Base-by-base conservation (phyloP, 92 coral and sea anemone species). In the Porites divaricata region DNA sequence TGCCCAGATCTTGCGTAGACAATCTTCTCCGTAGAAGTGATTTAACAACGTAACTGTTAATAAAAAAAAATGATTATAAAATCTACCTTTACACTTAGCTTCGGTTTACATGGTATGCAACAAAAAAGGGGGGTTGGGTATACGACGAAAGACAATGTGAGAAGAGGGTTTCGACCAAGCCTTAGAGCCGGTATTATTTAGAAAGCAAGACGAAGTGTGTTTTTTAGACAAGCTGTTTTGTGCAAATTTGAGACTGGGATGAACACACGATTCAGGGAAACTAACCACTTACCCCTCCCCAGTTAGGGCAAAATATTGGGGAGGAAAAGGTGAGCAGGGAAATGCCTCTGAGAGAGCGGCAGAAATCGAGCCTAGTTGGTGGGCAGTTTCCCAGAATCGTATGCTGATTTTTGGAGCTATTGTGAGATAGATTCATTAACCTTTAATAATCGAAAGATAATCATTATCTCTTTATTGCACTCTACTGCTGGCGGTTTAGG, bases 1-100 rank as follows among this genome's bases (percentile, higher is more conserved):
- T 69, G 85, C 67, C 67, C 13, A 70, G 14, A 57, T 50, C 51
- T 82, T 72, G 41, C 49, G 51, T 61, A 82, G 88, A 84, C 88
- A 84, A 84, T 63, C 88, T 84, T 84, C 88, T 75, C 16, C 2
- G 28, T 50, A 41, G 52, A 66, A 76, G 88, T 75, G 88, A 84
- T 67, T 80, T 35, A 35, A 35, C 45, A 35, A 35, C 45, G 45
- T 35, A 35, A 35, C 45, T 70, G 67, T 81, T 56, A 65, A 63
- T 77, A 65, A 65, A 48, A 28, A 19, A 20, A n/a, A 45, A 63
- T 78, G 61, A 61, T 50, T 13, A 65, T 20, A 48, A 64, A 49
- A 49, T 28, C 20, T 19, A 76, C 21, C 57, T 7, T 62, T 21
- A 17, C 13, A 54, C 83, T 16, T 19, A 78, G 63, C 45, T 22